Evolutionary conservation across 2,797 vertebrate species (phyloP), one percentile per base, ranked within the genome.

Genomic region (Threskiornis aethiopicus): DNA sequence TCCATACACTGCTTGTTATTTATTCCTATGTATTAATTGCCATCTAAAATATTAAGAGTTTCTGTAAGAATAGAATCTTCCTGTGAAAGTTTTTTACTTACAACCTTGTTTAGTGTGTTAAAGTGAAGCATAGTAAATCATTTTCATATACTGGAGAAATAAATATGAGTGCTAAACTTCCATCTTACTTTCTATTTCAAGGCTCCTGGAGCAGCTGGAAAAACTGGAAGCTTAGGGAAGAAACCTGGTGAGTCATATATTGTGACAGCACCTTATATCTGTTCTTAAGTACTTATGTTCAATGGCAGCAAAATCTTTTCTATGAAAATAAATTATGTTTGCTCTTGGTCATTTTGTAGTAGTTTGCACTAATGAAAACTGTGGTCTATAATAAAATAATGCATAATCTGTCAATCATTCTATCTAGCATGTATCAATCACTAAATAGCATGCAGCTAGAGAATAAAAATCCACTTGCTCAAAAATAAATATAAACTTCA

Each of bases 221-320:
- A 99, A 98, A 98, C 99, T 0, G 99, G 99, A 95, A 99, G 99
- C 96, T 98, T 99, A 96, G 99, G 99, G 95, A 99, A 99, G 98
- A 99, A 99, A 98, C 99, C 99, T 98, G 99, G 99, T 99, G 96
- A 98, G 98, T 95, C 73, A n/a, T 90, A 70, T 44, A 41, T 57
- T 93, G 87, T 82, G 81, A 42, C 70, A 94, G 39, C 90, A 70
- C 88, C 93, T 94, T 92, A n/a, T 78, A 73, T 92, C 70, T 94
- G 44, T 96, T 91, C 90, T 62, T 84, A 49, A 93, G 41, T 28
- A 88, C 61, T 78, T 57, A 35, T 52, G n/a, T 70, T 94, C 61
- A 83, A 16, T 83, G 49, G 51, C n/a, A 89, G 35, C 41, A 46
- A 51, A 58, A 31, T 54, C 16, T 91, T 82, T 69, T 16, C 59